Conservation (phyloP, 2,888 invertebrate genomes). For the Theretra japonica region DNA sequence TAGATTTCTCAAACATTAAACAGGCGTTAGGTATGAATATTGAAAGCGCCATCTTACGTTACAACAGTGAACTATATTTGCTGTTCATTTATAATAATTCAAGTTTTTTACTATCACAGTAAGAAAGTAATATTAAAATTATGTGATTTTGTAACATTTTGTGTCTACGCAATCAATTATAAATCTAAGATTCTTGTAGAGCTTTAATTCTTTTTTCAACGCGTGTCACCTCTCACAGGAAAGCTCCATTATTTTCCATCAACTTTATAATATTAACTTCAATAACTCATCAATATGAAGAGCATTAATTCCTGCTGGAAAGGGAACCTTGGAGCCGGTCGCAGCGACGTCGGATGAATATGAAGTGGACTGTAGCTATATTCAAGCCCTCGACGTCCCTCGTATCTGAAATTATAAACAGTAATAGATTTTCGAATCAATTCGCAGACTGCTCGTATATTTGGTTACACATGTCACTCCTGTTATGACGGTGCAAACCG, state of each 20-base stretch:
- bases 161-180: background rate
- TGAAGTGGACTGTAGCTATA: background rate
- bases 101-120: too few species aligned
- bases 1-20: too few species aligned
- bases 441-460: conserved; percentile 60
- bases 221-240: background rate
- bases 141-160: too few species aligned
- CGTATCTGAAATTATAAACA: conserved; percentile 31
- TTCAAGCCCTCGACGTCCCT: background rate
- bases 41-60: too few species aligned
- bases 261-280: background rate
- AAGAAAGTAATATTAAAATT: too few species aligned
- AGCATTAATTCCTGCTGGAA: background rate
- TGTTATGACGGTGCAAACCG: conserved; percentile 65
- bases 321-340: background rate
- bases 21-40: too few species aligned
- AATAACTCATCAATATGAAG: background rate
- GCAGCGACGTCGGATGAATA: background rate
- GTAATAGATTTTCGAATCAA: conserved; percentile 56
- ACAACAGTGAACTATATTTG: too few species aligned
- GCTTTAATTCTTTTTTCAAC: too few species aligned
- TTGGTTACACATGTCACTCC: conserved; percentile 66
- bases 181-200: too few species aligned
- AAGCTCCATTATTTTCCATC: background rate
- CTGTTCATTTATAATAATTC: too few species aligned